Conservation (phyloP, 92 coral and sea anemone genomes). For the Umimayanthus chanpuru region DNA sequence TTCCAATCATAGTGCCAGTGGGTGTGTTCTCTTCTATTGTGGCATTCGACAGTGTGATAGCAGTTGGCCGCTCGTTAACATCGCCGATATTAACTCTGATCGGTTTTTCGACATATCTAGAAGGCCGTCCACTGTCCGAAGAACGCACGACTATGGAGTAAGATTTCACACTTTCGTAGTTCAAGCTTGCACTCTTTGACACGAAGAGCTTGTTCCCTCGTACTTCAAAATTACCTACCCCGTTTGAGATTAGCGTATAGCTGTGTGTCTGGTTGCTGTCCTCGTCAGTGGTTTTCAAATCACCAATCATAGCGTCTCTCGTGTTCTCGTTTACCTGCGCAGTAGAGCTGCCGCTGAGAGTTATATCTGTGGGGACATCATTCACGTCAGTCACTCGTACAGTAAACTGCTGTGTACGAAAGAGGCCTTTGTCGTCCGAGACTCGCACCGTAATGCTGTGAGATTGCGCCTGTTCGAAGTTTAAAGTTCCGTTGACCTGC, state of each 20-base stretch:
- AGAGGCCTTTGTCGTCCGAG: constrained; percentile 82
- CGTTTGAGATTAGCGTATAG: constrained; percentile 64
- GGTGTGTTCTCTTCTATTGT: constrained; percentile 66
- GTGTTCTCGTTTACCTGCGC: constrained; percentile 82
- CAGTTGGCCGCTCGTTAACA: constrained; percentile 82
- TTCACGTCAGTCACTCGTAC: constrained; percentile 74
- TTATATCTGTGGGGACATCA: constrained; percentile 82
- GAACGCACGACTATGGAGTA: constrained; percentile 68
- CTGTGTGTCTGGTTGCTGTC: constrained; percentile 75
- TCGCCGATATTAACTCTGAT: constrained; percentile 65
- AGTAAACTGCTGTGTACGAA: constrained; percentile 61
- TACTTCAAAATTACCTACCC: constrained; percentile 69
- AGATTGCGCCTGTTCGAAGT: constrained; percentile 76
- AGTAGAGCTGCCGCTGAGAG: constrained; percentile 79
- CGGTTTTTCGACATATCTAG: constrained; percentile 56
- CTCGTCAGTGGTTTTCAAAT: constrained; percentile 80
- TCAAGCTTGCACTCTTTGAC: constrained; percentile 68
- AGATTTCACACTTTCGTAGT: constrained; percentile 65
- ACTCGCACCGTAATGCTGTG: constrained; percentile 73
- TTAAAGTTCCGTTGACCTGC: constrained; percentile 62
- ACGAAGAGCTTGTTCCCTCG: constrained; percentile 78
- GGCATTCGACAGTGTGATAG: constrained; percentile 63
- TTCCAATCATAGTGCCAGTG: constrained; percentile 73
- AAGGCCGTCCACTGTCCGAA: constrained; percentile 82
- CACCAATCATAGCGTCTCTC: constrained; percentile 69